Evolutionary conservation across 2,797 vertebrate species (phyloP), one percentile per base, ranked within the genome.

Genomic region (Sebastolobus altivelis): DNA sequence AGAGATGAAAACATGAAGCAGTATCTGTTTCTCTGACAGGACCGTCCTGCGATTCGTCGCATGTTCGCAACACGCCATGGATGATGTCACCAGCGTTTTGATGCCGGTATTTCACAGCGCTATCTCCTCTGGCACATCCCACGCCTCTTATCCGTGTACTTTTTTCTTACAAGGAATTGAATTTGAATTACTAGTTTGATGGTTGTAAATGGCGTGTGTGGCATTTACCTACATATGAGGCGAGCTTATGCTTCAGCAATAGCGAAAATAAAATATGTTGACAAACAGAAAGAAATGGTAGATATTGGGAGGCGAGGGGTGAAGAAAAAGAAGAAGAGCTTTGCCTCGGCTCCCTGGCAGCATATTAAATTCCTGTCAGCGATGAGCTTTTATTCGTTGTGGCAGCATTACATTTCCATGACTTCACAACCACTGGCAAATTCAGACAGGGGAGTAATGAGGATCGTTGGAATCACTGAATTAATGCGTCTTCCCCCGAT

Each of bases 381-480:
- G 90, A 88, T 85, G 87, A 91, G 89, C 85, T 85, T 93, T 92
- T 90, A 94, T 93, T 89, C 62, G 77, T 88, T 81, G 83, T 90
- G 90, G 89, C 93, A 92, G 92, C 90, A 80, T 90, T 93, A 89
- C 85, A 92, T 93, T 90, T 92, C 92, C 92, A 55, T 91, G 92
- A 91, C 91, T 92, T 93, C 88, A 90, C 89, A 85, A 89, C 84
- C 85, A 67, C 85, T 80, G 86, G 88, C 88, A 73, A 87, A 83
- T 85, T 71, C 92, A 90, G 87, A 90, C 90, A 87, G 79, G 81
- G 77, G 81, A 89, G 81, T 91, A 92, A 93, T 87, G 87, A 91
- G 87, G 87, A 84, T 84, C 40, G 78, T 60, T 85, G 77, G 80
- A 90, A 90, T 90, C 82, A 68, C 82, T 35, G 76, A 92, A 89